Conservation (phyloP, 1,140 invertebrate species). For the Calephelis virginiensis region DNA sequence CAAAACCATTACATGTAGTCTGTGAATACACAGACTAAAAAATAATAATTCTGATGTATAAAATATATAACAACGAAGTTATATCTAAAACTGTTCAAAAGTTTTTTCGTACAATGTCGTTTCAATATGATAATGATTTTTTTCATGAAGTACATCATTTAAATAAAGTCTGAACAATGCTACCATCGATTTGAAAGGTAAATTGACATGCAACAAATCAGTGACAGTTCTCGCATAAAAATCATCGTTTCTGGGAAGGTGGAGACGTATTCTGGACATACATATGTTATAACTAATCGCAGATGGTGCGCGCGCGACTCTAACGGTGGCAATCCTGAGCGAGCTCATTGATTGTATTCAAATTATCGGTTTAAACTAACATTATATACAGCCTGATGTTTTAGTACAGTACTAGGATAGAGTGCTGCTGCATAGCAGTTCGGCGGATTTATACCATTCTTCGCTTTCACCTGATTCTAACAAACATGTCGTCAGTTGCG, state of each 20-base stretch:
- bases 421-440: too few relatives aligned
- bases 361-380: constrained; percentile 44
- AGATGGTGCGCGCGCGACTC: constrained; percentile 46
- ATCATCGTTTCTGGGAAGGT: constrained; percentile 44
- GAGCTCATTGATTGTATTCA: constrained; percentile 57
- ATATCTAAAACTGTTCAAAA: too few relatives aligned
- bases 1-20: too few relatives aligned
- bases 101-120: too few relatives aligned
- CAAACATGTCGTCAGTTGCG: too few relatives aligned
- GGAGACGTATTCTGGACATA: constrained; percentile 46
- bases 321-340: constrained; percentile 45
- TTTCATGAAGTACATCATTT: not conserved
- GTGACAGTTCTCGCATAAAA: constrained; percentile 40
- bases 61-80: too few relatives aligned
- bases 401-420: too few relatives aligned
- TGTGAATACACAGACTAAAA: too few relatives aligned
- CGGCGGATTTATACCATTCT: too few relatives aligned
- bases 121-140: too few relatives aligned
- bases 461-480: too few relatives aligned
- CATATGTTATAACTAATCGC: constrained; percentile 42
- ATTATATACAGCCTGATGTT: constrained; percentile 20
- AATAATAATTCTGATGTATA: too few relatives aligned
- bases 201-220: constrained; percentile 38
- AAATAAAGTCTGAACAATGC: not conserved
- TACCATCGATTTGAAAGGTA: constrained; percentile 1